phyloP scores from a whole-genome alignment of 2,888 invertebrate genomes.

The Linyphia triangularis region DNA sequence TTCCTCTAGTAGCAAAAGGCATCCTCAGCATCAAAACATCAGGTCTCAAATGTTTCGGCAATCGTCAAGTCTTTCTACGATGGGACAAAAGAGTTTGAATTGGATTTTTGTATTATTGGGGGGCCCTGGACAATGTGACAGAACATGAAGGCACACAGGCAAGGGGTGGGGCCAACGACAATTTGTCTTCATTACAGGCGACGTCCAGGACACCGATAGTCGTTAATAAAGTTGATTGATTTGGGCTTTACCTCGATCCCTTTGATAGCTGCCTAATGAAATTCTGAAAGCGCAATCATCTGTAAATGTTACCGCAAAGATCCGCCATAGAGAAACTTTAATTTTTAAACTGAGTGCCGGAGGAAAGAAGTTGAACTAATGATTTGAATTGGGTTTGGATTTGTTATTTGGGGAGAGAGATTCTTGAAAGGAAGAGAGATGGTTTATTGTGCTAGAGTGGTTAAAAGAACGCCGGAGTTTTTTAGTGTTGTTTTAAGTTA shows the following conservation, averaged over 20 bases:
- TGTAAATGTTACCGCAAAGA: conserved; percentile 49
- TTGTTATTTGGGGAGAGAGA: not conserved
- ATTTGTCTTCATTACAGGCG: conserved; percentile 74
- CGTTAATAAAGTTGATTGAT: conserved; percentile 74
- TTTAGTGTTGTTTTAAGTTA: too few species aligned
- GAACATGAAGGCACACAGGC: conserved; percentile 70
- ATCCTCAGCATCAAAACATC: not conserved
- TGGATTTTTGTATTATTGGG: conserved; percentile 70
- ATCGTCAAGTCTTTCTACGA: conserved; percentile 35
- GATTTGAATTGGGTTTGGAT: not conserved
- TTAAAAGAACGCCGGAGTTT: too few species aligned
- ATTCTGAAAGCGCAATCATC: conserved; percentile 60
- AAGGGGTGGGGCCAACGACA: conserved; percentile 62
- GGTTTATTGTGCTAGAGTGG: too few species aligned
- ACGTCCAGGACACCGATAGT: conserved; percentile 62
- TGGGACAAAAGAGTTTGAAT: conserved; percentile 69
- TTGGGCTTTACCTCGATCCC: conserved; percentile 58
- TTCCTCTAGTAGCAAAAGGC: too few species aligned
- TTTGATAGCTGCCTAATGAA: conserved; percentile 69
- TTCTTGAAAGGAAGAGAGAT: too few species aligned
- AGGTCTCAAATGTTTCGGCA: conserved; percentile 37
- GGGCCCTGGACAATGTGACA: conserved; percentile 65
- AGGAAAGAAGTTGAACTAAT: not conserved
- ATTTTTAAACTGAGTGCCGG: conserved; percentile 26
- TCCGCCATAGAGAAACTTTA: conserved; percentile 3